Conservation (phyloP, 1,140 invertebrate species). For the Thalassaphorura encarpata region DNA sequence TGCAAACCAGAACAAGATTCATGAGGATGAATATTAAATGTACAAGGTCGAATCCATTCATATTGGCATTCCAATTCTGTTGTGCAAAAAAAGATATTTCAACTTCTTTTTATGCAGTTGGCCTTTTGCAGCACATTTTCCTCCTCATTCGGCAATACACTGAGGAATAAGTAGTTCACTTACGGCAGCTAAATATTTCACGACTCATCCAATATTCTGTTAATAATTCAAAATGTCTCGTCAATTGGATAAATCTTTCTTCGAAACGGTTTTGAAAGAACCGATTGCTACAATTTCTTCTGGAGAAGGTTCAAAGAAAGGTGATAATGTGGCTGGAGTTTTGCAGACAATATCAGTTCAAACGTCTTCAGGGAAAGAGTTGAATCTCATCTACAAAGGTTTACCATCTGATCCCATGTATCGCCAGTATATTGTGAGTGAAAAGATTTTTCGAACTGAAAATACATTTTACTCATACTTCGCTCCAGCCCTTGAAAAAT, state of each 20-base stretch:
- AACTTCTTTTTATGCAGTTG: no score
- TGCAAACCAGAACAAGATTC: no score
- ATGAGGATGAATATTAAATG: no score
- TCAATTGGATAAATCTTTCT: neutral
- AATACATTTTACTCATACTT: neutral
- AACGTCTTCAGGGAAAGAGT: neutral
- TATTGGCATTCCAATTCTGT: no score
- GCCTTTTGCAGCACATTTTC: no score
- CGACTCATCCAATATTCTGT: no score
- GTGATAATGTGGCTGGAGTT: conserved; percentile 13
- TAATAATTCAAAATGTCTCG: no score
- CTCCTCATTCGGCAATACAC: no score
- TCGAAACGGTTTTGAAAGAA: neutral
- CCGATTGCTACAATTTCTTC: conserved; percentile 1
- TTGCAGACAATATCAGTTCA: conserved; percentile 12
- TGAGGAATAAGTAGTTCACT: no score
- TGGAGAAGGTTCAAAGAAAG: conserved; percentile 4
- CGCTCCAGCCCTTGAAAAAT: neutral
- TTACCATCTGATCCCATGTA: conserved; percentile 3
- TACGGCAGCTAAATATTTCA: no score
- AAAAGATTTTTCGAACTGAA: conserved; percentile 5
- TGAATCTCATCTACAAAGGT: conserved; percentile 14
- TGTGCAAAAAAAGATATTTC: no score
- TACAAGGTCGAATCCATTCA: no score
- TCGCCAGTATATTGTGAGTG: neutral